These are phyloP conservation scores for Ascaphus truei DNA, from an alignment of 2,113 vertebrate species.

Conservation along the genomic window DNA sequence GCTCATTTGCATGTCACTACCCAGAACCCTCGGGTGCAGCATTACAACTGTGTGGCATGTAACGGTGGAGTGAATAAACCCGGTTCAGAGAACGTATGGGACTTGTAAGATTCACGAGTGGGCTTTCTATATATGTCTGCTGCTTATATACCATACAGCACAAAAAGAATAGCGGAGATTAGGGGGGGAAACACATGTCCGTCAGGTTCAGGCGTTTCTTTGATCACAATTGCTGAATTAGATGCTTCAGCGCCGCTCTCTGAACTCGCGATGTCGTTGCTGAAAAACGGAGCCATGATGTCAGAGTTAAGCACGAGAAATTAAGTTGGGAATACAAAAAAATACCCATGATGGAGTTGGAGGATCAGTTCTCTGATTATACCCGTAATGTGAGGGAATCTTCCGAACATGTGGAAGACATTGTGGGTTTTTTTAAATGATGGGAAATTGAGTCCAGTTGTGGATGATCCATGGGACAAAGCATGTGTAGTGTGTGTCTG, in stretches of 20 bases:
- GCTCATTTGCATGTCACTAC: too few relatives aligned
- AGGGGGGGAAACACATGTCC: not conserved
- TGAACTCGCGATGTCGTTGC: not conserved
- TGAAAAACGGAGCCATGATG: not conserved
- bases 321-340: too few relatives aligned
- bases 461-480: not conserved
- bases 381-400: not conserved
- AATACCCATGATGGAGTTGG: not conserved
- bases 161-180: too few relatives aligned
- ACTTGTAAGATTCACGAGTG: too few relatives aligned
- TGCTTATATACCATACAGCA: too few relatives aligned
- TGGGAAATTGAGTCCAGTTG: not conserved
- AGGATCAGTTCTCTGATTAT: not conserved
- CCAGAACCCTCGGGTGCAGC: too few relatives aligned
- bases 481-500: not conserved
- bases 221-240: not conserved
- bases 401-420: conserved; percentile 3
- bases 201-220: not conserved
- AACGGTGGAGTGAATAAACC: too few relatives aligned
- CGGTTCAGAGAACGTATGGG: too few relatives aligned
- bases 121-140: too few relatives aligned
- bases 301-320: not conserved
- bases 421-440: conserved; percentile 9
- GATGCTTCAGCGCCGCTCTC: not conserved
- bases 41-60: too few relatives aligned